Percentiles rank a stretch among this genome's conserved stretches.
These are phyloP conservation scores for Tineola bisselliella DNA, from an alignment of 2,888 invertebrate species.

Conservation along the genomic window DNA sequence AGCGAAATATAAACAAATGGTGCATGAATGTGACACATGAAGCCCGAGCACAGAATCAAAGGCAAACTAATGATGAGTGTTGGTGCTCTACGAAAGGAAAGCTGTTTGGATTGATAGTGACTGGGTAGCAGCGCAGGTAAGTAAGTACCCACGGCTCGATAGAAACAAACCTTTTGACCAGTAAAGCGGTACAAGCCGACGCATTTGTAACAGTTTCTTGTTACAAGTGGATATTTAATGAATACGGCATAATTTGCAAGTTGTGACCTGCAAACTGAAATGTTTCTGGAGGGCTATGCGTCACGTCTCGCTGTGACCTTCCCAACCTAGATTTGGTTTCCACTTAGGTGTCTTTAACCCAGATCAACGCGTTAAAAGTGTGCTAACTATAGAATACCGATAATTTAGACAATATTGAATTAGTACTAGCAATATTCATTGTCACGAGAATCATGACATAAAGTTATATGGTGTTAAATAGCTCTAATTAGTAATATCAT, in stretches of 20 bases:
- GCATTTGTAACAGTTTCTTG: slow-evolving; percentile 23
- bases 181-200: slow-evolving; percentile 50
- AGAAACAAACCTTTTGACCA: slow-evolving; percentile 39
- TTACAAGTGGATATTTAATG: slow-evolving; percentile 29
- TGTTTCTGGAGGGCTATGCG: slow-evolving; percentile 64
- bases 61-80: slow-evolving; percentile 37
- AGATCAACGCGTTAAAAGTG: slow-evolving; percentile 38
- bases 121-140: slow-evolving; percentile 33
- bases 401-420: slow-evolving; percentile 17
- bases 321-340: slow-evolving; percentile 85
- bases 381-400: slow-evolving; percentile 45
- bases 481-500: too few relatives aligned
- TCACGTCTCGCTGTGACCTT: slow-evolving; percentile 80
- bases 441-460: too few relatives aligned
- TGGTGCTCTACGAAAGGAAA: slow-evolving; percentile 28
- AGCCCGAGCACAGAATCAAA: slow-evolving; percentile 38
- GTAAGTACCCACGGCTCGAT: slow-evolving; percentile 65
- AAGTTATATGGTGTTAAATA: too few relatives aligned
- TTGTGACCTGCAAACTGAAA: slow-evolving; percentile 33
- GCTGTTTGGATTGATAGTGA: slow-evolving; percentile 41
- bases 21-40: slow-evolving; percentile 30
- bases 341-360: slow-evolving; percentile 74
- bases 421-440: too few relatives aligned
- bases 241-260: slow-evolving; percentile 36
- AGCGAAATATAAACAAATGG: background rate